Percentiles rank a stretch among this genome's conserved stretches.
phyloP scores from a whole-genome alignment of 1,140 invertebrate genomes.

The Drosophila pallidifrons region DNA sequence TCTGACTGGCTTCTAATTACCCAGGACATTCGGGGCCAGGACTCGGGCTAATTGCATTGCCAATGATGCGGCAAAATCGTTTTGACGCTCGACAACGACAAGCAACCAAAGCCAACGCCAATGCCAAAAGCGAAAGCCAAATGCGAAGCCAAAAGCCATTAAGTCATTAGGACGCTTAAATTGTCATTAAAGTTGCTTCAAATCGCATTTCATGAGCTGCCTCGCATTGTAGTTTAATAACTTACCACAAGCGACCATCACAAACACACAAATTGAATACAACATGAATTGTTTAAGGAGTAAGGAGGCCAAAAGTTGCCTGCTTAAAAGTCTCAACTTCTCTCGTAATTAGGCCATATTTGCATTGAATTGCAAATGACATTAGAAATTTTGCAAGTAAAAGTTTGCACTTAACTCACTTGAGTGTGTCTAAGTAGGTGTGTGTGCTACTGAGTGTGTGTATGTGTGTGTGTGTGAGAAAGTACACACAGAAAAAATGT shows the following conservation, averaged over 20 bases:
- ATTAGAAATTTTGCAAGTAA: conserved; percentile 49
- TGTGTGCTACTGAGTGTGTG: not conserved
- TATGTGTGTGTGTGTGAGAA: too few species aligned
- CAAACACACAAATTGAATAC: conserved; percentile 41
- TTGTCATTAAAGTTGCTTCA: conserved; percentile 60
- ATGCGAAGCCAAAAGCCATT: conserved; percentile 52
- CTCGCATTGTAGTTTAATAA: conserved; percentile 39
- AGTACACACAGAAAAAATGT: too few species aligned
- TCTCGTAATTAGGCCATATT: conserved; percentile 62
- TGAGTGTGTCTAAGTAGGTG: not conserved
- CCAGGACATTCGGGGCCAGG: conserved; percentile 42
- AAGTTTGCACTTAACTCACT: conserved; percentile 26
- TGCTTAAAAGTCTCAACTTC: conserved; percentile 28
- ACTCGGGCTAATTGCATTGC: conserved; percentile 70
- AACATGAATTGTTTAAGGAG: not conserved
- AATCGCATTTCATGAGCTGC: conserved; percentile 36
- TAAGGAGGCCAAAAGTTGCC: conserved; percentile 10
- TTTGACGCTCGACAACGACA: conserved; percentile 48
- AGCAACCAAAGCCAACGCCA: not conserved
- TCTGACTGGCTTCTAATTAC: conserved; percentile 63
- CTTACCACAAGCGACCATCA: conserved; percentile 1
- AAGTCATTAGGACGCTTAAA: conserved; percentile 74
- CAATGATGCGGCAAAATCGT: conserved; percentile 78
- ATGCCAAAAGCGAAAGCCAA: conserved; percentile 1
- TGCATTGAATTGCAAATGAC: conserved; percentile 72